These are phyloP conservation scores for Varanus komodoensis DNA, from an alignment of 2,113 vertebrate genomes.

Conservation along the genomic window DNA sequence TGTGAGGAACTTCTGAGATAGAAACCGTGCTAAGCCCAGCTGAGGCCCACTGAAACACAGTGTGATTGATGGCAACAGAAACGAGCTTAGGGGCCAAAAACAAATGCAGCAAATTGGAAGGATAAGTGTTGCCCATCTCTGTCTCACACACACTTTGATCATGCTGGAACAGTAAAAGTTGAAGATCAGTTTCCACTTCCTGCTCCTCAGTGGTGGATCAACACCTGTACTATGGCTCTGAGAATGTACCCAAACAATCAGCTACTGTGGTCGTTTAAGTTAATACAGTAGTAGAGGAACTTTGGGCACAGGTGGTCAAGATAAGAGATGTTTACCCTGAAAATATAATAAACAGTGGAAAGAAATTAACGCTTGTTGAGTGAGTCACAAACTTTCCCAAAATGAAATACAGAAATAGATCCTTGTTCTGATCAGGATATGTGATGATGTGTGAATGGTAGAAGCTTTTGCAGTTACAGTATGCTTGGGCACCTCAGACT, in stretches of 20 bases:
- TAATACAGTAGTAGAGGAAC: not conserved
- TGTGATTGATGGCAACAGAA: no score
- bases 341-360: not conserved
- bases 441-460: not conserved
- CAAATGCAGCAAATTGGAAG: no score
- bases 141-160: no score
- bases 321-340: not conserved
- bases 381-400: not conserved
- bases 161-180: no score
- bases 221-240: not conserved
- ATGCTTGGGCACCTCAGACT: not conserved
- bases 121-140: no score
- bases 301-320: not conserved
- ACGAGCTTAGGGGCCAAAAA: no score
- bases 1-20: no score
- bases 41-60: no score
- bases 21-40: no score
- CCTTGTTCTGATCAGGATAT: not conserved
- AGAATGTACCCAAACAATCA: not conserved
- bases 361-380: not conserved
- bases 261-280: not conserved
- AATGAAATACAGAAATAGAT: not conserved
- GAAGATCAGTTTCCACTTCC: no score
- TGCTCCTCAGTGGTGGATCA: no score
- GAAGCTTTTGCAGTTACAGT: not conserved